Evolutionary conservation across 2,113 vertebrate genomes (phyloP), one percentile per base, ranked within the genome.

Genomic region (Corythornis madagascariensis): DNA sequence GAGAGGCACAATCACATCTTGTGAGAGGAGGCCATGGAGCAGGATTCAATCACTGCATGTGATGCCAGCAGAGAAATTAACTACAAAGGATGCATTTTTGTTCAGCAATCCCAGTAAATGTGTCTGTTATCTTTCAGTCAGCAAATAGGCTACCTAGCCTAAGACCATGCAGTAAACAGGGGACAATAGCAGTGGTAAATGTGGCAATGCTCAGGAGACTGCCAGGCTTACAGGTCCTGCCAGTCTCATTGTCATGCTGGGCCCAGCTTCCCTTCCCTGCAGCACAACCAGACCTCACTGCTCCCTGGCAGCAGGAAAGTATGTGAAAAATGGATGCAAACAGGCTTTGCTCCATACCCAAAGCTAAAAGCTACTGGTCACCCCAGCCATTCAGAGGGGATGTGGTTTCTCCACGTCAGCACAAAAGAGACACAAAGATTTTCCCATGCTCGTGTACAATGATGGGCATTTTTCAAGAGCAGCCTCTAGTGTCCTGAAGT

Each of bases 161-260:
- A n/a, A 10, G 19, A 59, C 33, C 31, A 16, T 2, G 11, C 29
- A 59, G 47, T 6, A 59, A 84, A 28, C 5, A 50, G 21, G n/a
- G 42, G 43, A 20, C 38, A 66, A 2, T 2, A 66, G 28, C 31
- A 89, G 77, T 40, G 31, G 48, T 25, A 67, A 81, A 64, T 10
- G 67, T 5, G 48, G 61, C 43, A 71, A 48, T 60, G 10, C 21
- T 91, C 48, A 40, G 76, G 53, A 64, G 18, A n/a, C 19, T 59
- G 16, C 8, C 43, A 21, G 45, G 29, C 26, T 42, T 4, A 5
- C 35, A 65, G 18, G 35, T 63, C 61, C 80, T 86, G 63, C 43
- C 57, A 71, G 48, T 25, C 0, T 0, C 2, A 2, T 47, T n/a
- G n/a, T 40, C 33, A 12, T 0, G 0, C 47, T 13, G 16, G 21